phyloP scores from a whole-genome alignment of 2,797 vertebrate genomes.

The Balearica regulorum region DNA sequence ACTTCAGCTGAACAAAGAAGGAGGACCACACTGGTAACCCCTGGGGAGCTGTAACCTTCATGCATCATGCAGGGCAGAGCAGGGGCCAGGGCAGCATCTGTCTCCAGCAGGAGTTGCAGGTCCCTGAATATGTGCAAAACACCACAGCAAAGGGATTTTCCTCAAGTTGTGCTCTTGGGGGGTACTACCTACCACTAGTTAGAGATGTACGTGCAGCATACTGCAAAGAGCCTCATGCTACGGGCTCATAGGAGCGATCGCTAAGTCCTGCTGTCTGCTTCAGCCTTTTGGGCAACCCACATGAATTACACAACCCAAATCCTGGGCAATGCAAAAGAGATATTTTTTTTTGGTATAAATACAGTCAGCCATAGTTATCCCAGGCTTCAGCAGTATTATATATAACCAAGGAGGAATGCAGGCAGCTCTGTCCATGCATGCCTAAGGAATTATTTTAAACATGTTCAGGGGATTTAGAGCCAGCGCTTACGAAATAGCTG shows the following conservation, averaged over 20 bases:
- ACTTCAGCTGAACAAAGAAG: not conserved
- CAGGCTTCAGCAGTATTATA: not conserved
- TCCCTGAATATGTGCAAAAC: not conserved
- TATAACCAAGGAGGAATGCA: not conserved
- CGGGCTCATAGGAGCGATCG: accelerated
- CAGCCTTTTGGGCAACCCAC: not conserved
- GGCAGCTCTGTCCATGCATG: not conserved
- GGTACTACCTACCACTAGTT: not conserved
- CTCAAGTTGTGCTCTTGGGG: not conserved
- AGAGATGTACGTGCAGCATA: accelerated
- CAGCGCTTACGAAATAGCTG: not conserved
- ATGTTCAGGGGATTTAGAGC: not conserved
- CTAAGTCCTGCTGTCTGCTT: not conserved
- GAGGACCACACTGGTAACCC: not conserved
- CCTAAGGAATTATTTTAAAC: not conserved
- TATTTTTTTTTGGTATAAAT: not conserved
- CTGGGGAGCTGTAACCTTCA: not conserved
- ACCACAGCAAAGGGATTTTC: not conserved
- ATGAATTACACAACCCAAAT: not conserved
- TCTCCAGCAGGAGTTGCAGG: not conserved
- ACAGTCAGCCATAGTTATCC: not conserved
- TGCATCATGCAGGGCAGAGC: not conserved
- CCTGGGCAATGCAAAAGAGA: not conserved
- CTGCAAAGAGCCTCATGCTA: accelerated
- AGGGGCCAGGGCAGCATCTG: not conserved